phyloP scores from a whole-genome alignment of 2,113 vertebrate species.

The Phyllostomus hastatus region DNA sequence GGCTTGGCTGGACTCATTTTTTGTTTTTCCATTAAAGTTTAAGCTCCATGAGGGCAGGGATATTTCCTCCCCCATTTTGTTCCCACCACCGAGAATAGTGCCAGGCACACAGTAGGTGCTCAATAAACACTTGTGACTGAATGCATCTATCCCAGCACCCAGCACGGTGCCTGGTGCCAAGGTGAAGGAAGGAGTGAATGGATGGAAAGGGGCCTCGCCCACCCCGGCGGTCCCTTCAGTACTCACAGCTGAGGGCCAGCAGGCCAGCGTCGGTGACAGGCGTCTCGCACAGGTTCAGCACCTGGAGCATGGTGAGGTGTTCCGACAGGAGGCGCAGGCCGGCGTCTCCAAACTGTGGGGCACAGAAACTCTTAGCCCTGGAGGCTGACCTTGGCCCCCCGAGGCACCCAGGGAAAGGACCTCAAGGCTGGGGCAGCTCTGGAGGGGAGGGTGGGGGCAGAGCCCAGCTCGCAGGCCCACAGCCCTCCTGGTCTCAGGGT shows the following conservation, averaged over 20 bases:
- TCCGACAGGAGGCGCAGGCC: conserved; percentile 96
- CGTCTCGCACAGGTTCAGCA: conserved; percentile 98
- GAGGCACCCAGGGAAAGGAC: neutral
- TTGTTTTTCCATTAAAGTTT: neutral
- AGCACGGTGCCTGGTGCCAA: neutral
- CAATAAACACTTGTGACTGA: too few species aligned
- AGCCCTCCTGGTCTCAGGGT: neutral
- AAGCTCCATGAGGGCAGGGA: rapidly evolving
- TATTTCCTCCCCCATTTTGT: rapidly evolving
- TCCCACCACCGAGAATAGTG: neutral
- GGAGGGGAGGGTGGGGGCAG: rapidly evolving
- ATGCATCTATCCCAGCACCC: too few species aligned
- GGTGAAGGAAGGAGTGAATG: rapidly evolving
- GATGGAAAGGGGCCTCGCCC: rapidly evolving
- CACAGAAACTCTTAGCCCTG: neutral
- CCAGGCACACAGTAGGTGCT: neutral
- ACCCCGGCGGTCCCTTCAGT: rapidly evolving
- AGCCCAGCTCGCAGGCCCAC: neutral
- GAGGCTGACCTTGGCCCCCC: neutral
- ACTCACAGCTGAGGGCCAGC: conserved; percentile 97
- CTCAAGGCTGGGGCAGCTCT: neutral
- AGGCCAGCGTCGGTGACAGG: conserved; percentile 96
- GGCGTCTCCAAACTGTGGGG: conserved; percentile 92
- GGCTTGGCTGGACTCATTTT: neutral
- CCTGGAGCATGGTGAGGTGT: conserved; percentile 98